A percentile compares a stretch with the other conserved stretches of the same genome.
phyloP scores from a whole-genome alignment of 1,140 invertebrate genomes.

The Drosophila murphyi region DNA sequence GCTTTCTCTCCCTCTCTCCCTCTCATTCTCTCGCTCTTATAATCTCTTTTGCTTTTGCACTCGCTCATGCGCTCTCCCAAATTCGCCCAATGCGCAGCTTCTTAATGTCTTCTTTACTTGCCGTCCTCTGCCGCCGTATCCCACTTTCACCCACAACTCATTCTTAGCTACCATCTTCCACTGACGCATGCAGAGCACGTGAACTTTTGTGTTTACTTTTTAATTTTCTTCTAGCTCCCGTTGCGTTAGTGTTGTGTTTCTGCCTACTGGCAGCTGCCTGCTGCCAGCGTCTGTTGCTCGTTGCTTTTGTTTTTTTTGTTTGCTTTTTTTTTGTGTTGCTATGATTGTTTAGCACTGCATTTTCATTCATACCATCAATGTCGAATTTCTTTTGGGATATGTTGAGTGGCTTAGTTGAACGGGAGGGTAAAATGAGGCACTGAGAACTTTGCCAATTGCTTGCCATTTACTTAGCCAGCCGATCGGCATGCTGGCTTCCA shows the following conservation, averaged over 20 bases:
- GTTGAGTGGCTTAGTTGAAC: slow-evolving; percentile 1
- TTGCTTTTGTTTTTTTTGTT: slow-evolving; percentile 8
- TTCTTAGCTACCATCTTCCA: neutral
- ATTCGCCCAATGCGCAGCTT: slow-evolving; percentile 46
- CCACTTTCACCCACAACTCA: neutral
- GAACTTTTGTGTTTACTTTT: slow-evolving; percentile 82
- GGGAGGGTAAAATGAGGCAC: neutral
- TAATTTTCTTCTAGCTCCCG: slow-evolving; percentile 66
- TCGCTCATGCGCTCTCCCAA: slow-evolving; percentile 40
- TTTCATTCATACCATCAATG: slow-evolving; percentile 68
- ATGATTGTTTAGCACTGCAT: slow-evolving; percentile 55
- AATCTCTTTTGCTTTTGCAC: slow-evolving; percentile 29
- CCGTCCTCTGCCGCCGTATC: neutral
- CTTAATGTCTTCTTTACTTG: slow-evolving; percentile 25
- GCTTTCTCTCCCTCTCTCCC: neutral
- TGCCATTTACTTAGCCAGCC: slow-evolving; percentile 48
- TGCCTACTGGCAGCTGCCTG: slow-evolving; percentile 12
- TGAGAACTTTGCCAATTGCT: slow-evolving; percentile 53
- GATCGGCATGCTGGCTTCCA: slow-evolving; percentile 49
- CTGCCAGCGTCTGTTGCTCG: slow-evolving; percentile 26
- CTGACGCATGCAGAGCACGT: slow-evolving; percentile 64
- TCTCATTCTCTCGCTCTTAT: neutral
- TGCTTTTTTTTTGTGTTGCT: neutral
- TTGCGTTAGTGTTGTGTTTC: slow-evolving; percentile 43
- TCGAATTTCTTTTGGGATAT: slow-evolving; percentile 14